These are phyloP conservation scores for Myzus persicae DNA, from an alignment of 1,140 invertebrate genomes.

Conservation along the genomic window DNA sequence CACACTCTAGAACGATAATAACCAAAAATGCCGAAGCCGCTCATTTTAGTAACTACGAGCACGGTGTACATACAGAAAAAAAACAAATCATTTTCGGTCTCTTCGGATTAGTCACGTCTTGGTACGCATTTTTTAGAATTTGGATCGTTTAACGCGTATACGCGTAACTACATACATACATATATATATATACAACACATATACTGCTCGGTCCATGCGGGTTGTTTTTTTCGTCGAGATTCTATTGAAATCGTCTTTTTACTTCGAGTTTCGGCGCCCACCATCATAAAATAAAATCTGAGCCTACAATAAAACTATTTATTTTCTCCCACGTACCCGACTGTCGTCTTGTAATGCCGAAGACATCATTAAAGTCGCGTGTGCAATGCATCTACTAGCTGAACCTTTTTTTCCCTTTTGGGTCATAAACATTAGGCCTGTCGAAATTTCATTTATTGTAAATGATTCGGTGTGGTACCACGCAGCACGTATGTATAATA, in stretches of 20 bases:
- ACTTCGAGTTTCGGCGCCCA: conserved; percentile 26
- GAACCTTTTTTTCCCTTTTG: conserved; percentile 29
- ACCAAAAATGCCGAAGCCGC: neutral
- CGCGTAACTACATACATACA: neutral
- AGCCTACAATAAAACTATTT: conserved; percentile 31
- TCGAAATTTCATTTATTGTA: neutral
- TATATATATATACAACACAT: neutral
- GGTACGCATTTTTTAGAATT: conserved; percentile 6
- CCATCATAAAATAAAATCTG: neutral
- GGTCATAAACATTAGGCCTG: neutral
- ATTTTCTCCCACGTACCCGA: conserved; percentile 26
- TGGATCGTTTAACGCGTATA: conserved; percentile 19
- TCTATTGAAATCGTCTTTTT: conserved; percentile 37
- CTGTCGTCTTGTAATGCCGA: neutral
- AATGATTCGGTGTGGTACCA: neutral
- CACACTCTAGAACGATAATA: neutral
- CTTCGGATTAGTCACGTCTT: conserved; percentile 33
- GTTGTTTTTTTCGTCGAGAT: neutral
- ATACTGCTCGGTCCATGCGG: neutral
- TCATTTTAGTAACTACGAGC: neutral
- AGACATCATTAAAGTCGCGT: conserved; percentile 3
- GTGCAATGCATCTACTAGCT: neutral
- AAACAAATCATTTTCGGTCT: neutral
- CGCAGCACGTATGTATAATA: neutral
- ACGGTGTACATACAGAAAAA: neutral